Conservation (phyloP, 2,888 invertebrate genomes). For the Drosophila colorata region DNA sequence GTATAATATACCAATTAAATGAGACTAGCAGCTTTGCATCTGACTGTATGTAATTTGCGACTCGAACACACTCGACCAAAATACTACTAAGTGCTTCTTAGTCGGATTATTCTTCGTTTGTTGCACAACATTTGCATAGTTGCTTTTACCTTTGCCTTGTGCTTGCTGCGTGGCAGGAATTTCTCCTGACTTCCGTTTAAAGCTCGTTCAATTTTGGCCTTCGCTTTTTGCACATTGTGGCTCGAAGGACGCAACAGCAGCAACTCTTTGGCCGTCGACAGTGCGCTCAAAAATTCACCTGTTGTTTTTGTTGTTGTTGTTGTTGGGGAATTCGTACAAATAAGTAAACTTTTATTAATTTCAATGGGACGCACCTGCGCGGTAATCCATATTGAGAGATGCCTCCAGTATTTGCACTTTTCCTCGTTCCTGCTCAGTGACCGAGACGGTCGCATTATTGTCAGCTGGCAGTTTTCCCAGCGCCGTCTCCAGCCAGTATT, state of each 20-base stretch:
- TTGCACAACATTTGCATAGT: slow-evolving; percentile 11
- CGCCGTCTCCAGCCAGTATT: slow-evolving; percentile 81
- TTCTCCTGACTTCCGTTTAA: slow-evolving; percentile 26
- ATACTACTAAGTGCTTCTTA: neutral
- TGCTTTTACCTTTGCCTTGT: slow-evolving; percentile 39
- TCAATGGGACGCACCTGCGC: slow-evolving; percentile 63
- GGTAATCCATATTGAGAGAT: slow-evolving; percentile 70
- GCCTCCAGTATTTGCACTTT: slow-evolving; percentile 68
- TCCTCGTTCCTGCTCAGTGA: slow-evolving; percentile 43
- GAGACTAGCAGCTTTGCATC: neutral
- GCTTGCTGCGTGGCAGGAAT: slow-evolving; percentile 21
- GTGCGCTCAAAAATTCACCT: slow-evolving; percentile 74
- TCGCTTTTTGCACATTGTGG: slow-evolving; percentile 57
- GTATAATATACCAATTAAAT: too few species aligned
- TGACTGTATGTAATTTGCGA: neutral
- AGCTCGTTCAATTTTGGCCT: slow-evolving; percentile 56
- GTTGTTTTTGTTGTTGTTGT: neutral
- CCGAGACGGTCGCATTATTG: slow-evolving; percentile 36
- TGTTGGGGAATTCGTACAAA: slow-evolving; percentile 16
- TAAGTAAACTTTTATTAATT: slow-evolving; percentile 8
- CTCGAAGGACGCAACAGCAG: slow-evolving; percentile 66
- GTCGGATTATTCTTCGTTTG: neutral
- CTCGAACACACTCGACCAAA: neutral
- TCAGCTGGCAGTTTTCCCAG: slow-evolving; percentile 63
- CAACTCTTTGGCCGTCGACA: slow-evolving; percentile 67